phyloP scores from a whole-genome alignment of 2,113 vertebrate genomes.

The Panurus biarmicus region DNA sequence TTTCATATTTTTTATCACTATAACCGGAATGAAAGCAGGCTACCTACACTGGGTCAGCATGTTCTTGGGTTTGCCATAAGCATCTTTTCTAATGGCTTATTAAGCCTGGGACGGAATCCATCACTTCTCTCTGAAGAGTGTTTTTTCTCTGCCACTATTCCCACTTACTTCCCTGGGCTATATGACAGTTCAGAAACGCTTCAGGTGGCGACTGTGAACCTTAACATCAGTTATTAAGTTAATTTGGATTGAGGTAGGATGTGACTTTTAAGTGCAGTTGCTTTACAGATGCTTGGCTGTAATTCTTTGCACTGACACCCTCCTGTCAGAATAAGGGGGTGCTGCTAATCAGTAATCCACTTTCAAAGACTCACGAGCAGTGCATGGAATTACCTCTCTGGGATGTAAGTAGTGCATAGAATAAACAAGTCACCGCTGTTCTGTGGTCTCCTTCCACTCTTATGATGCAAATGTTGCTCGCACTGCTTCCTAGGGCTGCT shows the following conservation, averaged over 20 bases:
- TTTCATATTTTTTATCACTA: neutral
- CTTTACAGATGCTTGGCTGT: neutral
- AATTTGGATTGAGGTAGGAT: neutral
- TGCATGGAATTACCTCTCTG: neutral
- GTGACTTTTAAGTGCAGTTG: neutral
- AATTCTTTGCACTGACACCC: neutral
- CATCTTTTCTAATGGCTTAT: neutral
- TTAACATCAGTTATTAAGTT: neutral
- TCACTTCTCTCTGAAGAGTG: neutral
- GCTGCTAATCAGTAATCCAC: slow-evolving; percentile 1
- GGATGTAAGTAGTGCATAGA: neutral
- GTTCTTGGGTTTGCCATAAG: neutral
- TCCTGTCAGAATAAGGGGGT: neutral
- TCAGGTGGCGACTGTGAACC: neutral
- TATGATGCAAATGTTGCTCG: slow-evolving; percentile 18
- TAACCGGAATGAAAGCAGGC: neutral
- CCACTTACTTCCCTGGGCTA: neutral
- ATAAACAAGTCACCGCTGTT: neutral
- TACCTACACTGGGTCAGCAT: neutral
- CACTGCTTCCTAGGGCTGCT: neutral
- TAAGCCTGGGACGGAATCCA: neutral
- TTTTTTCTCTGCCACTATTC: neutral
- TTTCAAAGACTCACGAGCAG: neutral
- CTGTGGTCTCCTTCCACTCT: neutral
- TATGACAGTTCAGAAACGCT: neutral